A percentile compares a stretch with the other conserved stretches of the same genome.
Evolutionary conservation across 2,113 vertebrate species (phyloP).

Genomic region (Pogonocichla stellata): DNA sequence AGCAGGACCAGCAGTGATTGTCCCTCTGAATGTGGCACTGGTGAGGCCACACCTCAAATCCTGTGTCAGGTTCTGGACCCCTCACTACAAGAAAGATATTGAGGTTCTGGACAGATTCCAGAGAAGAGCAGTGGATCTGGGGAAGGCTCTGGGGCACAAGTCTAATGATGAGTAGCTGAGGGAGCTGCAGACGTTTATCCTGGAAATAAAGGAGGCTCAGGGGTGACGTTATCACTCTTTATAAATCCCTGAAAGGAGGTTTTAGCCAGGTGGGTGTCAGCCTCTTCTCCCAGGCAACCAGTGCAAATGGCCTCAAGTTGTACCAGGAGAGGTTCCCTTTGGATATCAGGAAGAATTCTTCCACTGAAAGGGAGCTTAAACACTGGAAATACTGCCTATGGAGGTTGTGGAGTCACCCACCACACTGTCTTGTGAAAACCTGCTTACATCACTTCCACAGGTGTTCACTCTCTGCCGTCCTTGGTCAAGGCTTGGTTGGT

Average conservation of each 20-base stretch:
- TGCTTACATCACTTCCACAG: background rate
- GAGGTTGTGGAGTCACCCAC: background rate
- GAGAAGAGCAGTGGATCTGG: background rate
- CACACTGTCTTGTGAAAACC: background rate
- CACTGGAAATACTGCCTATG: background rate
- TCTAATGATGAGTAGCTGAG: background rate
- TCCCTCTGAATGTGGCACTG: background rate
- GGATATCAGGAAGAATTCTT: background rate
- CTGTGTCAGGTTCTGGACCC: background rate
- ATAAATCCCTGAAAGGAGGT: background rate
- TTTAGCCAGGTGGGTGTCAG: background rate
- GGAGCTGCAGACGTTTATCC: background rate
- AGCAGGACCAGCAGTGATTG: background rate
- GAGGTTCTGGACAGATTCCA: background rate
- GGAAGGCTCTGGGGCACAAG: background rate
- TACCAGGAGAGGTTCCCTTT: background rate
- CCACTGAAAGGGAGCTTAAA: background rate
- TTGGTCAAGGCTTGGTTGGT: background rate
- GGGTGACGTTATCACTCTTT: background rate
- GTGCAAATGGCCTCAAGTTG: background rate
- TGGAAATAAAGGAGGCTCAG: background rate
- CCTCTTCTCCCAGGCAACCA: background rate
- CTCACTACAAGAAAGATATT: background rate
- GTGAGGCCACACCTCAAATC: background rate
- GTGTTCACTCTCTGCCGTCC: background rate